phyloP scores from a whole-genome alignment of 2,888 invertebrate genomes.

The Podabrus alpinus region DNA sequence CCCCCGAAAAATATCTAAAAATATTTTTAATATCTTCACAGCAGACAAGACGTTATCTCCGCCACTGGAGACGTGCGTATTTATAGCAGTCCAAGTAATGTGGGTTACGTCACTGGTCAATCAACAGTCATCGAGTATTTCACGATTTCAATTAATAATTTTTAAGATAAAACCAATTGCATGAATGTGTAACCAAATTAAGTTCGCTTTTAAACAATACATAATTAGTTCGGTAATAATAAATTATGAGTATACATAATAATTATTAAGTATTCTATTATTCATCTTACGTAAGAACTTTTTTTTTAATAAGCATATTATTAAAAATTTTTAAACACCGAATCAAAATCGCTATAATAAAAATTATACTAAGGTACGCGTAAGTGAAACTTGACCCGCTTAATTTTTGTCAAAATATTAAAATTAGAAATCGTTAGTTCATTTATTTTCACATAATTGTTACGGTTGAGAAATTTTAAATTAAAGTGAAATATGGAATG shows the following conservation, averaged over 20 bases:
- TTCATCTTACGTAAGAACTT: neutral
- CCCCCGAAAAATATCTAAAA: no score
- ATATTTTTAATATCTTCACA: no score
- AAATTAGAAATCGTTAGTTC: constrained; percentile 1
- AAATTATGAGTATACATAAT: neutral
- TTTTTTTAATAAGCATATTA: neutral
- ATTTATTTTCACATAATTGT: neutral
- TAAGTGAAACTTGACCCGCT: constrained; percentile 9
- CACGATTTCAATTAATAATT: neutral
- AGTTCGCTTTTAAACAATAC: neutral
- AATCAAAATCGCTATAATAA: neutral
- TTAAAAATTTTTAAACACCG: neutral
- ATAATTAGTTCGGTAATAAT: neutral
- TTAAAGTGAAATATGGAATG: neutral
- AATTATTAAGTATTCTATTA: no score
- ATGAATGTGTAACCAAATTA: neutral
- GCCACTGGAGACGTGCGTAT: no score
- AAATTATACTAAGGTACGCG: neutral
- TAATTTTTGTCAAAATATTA: constrained; percentile 8
- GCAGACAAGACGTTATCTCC: no score
- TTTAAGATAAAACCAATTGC: neutral
- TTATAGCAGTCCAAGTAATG: neutral
- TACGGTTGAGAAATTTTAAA: neutral
- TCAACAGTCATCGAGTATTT: neutral
- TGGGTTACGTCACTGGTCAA: neutral